Conservation (phyloP, 2,797 vertebrate species). For the Darevskia mixta region DNA sequence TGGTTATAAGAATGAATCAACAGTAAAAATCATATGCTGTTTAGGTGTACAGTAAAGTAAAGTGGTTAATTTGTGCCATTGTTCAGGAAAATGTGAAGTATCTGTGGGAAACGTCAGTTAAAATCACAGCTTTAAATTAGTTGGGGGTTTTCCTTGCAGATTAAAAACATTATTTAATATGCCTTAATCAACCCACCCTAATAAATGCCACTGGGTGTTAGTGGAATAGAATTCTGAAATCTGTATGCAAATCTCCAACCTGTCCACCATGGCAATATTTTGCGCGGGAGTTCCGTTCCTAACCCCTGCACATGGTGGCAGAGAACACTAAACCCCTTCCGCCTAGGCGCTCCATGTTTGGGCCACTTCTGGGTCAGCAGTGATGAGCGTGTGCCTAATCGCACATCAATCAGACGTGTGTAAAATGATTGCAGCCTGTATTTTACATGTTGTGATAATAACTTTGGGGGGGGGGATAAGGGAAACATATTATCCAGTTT, state of each 20-base stretch:
- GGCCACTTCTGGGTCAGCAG: too few species aligned
- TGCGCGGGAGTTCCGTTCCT: too few species aligned
- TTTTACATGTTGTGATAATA: not conserved
- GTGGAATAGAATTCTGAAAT: slow-evolving; percentile 19
- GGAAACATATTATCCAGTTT: not conserved
- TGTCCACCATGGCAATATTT: too few species aligned
- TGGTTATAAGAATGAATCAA: not conserved
- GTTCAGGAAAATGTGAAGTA: not conserved
- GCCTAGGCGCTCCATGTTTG: too few species aligned
- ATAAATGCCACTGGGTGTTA: slow-evolving; percentile 57
- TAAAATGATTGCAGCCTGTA: not conserved
- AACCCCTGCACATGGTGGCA: too few species aligned
- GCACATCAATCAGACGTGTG: too few species aligned
- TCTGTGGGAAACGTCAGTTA: not conserved
- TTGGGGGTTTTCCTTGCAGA: too few species aligned
- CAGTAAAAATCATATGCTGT: not conserved
- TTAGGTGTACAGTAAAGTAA: not conserved
- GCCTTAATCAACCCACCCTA: too few species aligned
- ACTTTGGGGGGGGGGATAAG: not conserved
- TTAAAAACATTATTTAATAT: too few species aligned
- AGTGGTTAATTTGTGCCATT: not conserved
- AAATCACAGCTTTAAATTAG: not conserved
- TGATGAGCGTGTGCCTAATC: accelerated
- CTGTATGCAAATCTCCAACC: not conserved
- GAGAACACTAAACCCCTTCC: too few species aligned